phyloP scores from a whole-genome alignment of 1,140 invertebrate genomes.

The Pemphigus obesinymphae region DNA sequence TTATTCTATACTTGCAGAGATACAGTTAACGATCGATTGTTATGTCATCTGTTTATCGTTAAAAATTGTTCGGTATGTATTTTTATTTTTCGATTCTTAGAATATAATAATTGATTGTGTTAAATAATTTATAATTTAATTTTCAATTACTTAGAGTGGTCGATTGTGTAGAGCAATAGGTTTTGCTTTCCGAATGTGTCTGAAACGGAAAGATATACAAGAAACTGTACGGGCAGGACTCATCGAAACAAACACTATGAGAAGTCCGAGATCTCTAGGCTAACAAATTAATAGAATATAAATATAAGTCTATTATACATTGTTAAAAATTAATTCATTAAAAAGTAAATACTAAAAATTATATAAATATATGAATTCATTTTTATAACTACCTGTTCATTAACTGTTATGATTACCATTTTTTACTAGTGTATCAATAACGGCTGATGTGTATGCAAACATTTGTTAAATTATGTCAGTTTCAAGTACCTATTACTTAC shows the following conservation, averaged over 20 bases:
- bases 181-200: background rate
- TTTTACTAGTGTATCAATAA: no score
- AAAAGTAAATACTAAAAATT: no score
- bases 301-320: no score
- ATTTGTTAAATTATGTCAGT: no score
- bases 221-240: background rate
- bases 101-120: background rate
- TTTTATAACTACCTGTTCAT: no score
- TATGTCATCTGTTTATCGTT: constrained; percentile 16
- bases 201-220: no score
- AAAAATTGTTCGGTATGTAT: background rate
- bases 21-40: background rate
- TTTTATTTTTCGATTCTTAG: background rate
- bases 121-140: background rate
- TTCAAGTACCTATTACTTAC: no score
- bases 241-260: background rate
- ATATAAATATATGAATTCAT: no score
- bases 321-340: background rate
- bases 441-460: no score
- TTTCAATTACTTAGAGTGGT: background rate
- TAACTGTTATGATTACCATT: no score
- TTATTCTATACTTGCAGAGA: constrained; percentile 14
- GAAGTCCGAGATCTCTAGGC: background rate
- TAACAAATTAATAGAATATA: no score
- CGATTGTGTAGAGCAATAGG: constrained; percentile 2